Evolutionary conservation across 2,797 vertebrate species (phyloP).

Genomic region (Gobio occitaniae): DNA sequence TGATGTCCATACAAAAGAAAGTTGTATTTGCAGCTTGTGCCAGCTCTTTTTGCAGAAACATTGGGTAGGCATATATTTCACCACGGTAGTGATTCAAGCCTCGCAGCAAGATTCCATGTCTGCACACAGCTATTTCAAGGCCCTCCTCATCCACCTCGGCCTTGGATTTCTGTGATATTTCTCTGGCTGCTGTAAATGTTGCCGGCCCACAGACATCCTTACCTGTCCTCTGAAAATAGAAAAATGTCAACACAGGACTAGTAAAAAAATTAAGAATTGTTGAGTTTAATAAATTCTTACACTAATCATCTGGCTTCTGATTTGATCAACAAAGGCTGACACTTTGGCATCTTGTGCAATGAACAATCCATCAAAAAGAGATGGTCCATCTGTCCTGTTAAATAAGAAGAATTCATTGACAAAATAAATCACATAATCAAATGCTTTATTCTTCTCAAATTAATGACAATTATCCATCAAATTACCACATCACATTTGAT

Average conservation of each 20-base stretch:
- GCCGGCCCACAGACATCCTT: neutral
- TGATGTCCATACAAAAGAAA: constrained; percentile 17
- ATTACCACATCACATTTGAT: too few relatives aligned
- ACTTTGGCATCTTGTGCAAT: too few relatives aligned
- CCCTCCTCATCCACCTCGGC: constrained; percentile 8
- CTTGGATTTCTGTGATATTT: neutral
- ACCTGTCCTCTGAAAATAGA: neutral
- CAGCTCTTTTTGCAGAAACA: constrained; percentile 9
- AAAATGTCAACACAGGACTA: neutral
- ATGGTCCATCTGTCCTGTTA: too few relatives aligned
- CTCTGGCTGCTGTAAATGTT: neutral
- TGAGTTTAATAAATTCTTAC: too few relatives aligned
- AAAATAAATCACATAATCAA: too few relatives aligned
- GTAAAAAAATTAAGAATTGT: too few relatives aligned
- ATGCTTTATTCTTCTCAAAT: too few relatives aligned
- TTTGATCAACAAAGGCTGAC: too few relatives aligned
- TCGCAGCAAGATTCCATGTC: neutral
- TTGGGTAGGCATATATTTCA: constrained; percentile 6
- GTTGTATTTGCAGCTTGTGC: neutral
- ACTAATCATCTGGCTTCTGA: too few relatives aligned
- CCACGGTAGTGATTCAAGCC: neutral
- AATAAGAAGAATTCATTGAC: too few relatives aligned
- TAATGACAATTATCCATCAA: too few relatives aligned
- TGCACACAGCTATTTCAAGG: constrained; percentile 14
- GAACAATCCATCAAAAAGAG: too few relatives aligned